phyloP scores from a whole-genome alignment of 1,140 invertebrate species.

The Drosophila kikkawai region DNA sequence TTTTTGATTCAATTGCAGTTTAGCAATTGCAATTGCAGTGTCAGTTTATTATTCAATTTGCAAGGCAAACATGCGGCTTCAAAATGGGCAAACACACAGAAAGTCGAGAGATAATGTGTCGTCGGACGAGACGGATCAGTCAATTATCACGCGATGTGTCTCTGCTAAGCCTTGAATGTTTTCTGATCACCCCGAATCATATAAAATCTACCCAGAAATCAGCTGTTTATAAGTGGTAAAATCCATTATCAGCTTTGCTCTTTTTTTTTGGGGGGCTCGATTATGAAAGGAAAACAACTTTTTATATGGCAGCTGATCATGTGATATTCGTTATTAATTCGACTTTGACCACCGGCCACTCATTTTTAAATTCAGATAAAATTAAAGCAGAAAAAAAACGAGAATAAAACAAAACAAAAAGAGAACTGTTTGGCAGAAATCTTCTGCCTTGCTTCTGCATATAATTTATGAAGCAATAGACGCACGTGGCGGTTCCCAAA shows the following conservation, averaged over 20 bases:
- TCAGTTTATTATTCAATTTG: conserved; percentile 41
- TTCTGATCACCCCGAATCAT: conserved; percentile 2
- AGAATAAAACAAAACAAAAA: conserved; percentile 17
- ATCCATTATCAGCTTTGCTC: conserved; percentile 10
- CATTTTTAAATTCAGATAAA: conserved; percentile 69
- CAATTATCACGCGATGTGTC: conserved; percentile 63
- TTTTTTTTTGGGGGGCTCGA: conserved; percentile 58
- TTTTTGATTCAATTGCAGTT: conserved; percentile 32
- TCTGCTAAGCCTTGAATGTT: conserved; percentile 25
- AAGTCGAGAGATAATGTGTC: conserved; percentile 34
- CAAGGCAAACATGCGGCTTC: conserved; percentile 43
- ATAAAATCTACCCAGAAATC: conserved; percentile 32
- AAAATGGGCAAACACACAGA: conserved; percentile 27
- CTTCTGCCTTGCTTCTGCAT: conserved; percentile 13
- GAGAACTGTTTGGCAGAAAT: conserved; percentile 16
- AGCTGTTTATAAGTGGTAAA: conserved; percentile 43
- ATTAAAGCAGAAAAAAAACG: conserved; percentile 26
- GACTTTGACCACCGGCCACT: conserved; percentile 61
- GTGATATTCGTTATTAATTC: conserved; percentile 70
- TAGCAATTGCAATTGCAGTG: conserved; percentile 34
- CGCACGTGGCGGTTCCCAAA: conserved; percentile 61
- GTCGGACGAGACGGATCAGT: conserved; percentile 48
- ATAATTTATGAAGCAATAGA: conserved; percentile 58
- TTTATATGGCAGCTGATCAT: conserved; percentile 53
- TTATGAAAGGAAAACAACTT: conserved; percentile 37